Percentiles rank a stretch among this genome's conserved stretches.
Evolutionary conservation across 2,797 vertebrate genomes (phyloP).

Genomic region (Staurois parvus): DNA sequence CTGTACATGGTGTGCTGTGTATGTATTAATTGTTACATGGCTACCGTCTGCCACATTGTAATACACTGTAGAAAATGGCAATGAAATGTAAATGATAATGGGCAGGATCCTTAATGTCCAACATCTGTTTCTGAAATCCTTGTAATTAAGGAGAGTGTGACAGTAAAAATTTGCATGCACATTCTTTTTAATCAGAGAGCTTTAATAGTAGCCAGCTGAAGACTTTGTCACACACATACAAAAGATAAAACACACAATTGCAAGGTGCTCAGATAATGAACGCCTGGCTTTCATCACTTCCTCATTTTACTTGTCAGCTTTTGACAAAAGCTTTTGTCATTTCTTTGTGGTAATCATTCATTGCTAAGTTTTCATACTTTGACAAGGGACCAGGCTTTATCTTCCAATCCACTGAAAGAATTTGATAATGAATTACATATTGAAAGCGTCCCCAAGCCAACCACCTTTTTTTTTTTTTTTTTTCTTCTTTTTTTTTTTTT

Average conservation of each 20-base stretch:
- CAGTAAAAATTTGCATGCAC: slow-evolving; percentile 51
- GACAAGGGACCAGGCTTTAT: slow-evolving; percentile 62
- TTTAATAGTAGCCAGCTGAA: slow-evolving; percentile 61
- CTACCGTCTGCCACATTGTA: slow-evolving; percentile 16
- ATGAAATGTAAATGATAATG: slow-evolving; percentile 36
- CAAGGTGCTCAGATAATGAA: slow-evolving; percentile 62
- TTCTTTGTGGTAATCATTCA: slow-evolving; percentile 64
- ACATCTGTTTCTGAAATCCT: slow-evolving; percentile 60
- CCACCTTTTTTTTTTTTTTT: slow-evolving; percentile 16
- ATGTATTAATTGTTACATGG: slow-evolving; percentile 9
- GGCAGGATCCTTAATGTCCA: slow-evolving; percentile 41
- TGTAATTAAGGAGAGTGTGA: slow-evolving; percentile 51
- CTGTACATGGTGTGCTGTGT: not conserved
- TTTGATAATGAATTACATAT: slow-evolving; percentile 49
- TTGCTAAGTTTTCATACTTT: slow-evolving; percentile 67
- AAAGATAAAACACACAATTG: slow-evolving; percentile 58
- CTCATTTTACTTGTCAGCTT: slow-evolving; percentile 52
- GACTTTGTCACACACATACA: slow-evolving; percentile 58
- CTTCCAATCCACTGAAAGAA: slow-evolving; percentile 65
- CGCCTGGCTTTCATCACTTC: slow-evolving; percentile 57
- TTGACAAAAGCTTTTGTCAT: slow-evolving; percentile 64
- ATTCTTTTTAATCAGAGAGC: slow-evolving; percentile 53
- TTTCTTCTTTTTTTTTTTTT: slow-evolving; percentile 17
- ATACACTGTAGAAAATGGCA: slow-evolving; percentile 12
- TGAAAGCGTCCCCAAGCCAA: slow-evolving; percentile 61